phyloP scores from a whole-genome alignment of 2,113 vertebrate species.

The Heteronetta atricapilla region DNA sequence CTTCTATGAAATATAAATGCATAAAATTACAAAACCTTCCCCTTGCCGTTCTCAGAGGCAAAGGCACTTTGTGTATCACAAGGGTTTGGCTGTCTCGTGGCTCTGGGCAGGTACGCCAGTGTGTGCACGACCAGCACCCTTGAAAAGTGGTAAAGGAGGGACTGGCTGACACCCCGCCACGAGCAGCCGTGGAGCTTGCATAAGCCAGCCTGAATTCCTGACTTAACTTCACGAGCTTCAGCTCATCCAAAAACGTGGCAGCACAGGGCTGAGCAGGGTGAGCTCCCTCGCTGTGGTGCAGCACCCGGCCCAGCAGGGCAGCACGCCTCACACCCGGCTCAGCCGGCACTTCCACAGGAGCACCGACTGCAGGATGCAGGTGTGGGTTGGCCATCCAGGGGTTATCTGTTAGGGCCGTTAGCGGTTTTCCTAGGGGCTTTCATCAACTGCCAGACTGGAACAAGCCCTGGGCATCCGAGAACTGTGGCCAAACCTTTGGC shows the following conservation, averaged over 20 bases:
- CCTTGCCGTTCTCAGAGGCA: not conserved
- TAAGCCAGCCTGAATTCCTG: not conserved
- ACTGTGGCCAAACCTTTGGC: not conserved
- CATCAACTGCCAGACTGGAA: not conserved
- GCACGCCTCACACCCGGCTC: not conserved
- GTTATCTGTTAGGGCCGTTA: not conserved
- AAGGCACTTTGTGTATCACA: not conserved
- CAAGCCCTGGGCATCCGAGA: not conserved
- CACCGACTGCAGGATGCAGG: not conserved
- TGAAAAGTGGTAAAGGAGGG: not conserved
- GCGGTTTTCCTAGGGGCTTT: not conserved
- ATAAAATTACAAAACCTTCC: not conserved
- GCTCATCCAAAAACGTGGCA: not conserved
- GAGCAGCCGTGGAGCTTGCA: not conserved
- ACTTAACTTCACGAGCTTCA: not conserved
- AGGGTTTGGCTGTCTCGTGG: accelerated
- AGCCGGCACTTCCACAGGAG: not conserved
- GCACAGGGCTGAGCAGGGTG: not conserved
- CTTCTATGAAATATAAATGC: not conserved
- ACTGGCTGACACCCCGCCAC: not conserved
- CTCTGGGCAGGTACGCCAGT: not conserved
- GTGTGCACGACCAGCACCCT: not conserved
- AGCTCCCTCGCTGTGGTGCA: not conserved
- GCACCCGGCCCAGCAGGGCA: not conserved
- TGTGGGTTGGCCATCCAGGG: not conserved